Evolutionary conservation across 2,797 vertebrate genomes (phyloP).

Genomic region (Dromococcyx pavoninus): DNA sequence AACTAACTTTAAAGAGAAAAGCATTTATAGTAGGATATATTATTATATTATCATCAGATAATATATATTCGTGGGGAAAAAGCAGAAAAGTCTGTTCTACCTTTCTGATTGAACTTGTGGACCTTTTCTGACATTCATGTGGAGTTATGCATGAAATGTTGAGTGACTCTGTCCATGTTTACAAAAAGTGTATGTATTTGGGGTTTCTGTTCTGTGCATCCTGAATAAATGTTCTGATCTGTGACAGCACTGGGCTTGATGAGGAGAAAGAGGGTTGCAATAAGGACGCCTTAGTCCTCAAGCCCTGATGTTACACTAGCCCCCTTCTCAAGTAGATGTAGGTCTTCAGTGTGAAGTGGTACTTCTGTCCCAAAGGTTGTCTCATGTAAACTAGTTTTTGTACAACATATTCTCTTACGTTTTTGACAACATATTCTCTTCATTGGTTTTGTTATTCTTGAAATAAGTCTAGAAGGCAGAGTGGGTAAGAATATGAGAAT

Average conservation of each 20-base stretch:
- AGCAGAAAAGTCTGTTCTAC: background rate
- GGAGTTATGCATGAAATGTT: background rate
- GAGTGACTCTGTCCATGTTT: background rate
- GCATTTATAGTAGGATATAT: background rate
- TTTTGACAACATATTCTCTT: background rate
- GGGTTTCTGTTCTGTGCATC: background rate
- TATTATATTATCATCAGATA: constrained; percentile 33
- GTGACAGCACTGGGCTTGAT: background rate
- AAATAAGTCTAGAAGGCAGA: background rate
- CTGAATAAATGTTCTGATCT: background rate
- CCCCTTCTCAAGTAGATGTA: background rate
- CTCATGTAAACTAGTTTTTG: background rate
- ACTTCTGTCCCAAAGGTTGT: background rate
- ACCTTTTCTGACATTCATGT: background rate
- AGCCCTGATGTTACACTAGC: background rate
- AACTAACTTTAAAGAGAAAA: background rate
- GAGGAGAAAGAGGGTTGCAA: background rate
- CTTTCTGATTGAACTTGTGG: constrained; percentile 12
- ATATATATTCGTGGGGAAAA: background rate
- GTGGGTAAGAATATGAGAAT: background rate
- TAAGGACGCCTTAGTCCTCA: background rate
- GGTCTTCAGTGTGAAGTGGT: background rate
- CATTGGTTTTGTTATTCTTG: background rate
- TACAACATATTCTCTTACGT: too few relatives aligned
- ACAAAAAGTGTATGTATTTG: background rate